A percentile compares a stretch with the other conserved stretches of the same genome.
These are phyloP conservation scores for Caenorhabditis brenneri DNA, from an alignment of 1,140 invertebrate genomes.

Conservation along the genomic window DNA sequence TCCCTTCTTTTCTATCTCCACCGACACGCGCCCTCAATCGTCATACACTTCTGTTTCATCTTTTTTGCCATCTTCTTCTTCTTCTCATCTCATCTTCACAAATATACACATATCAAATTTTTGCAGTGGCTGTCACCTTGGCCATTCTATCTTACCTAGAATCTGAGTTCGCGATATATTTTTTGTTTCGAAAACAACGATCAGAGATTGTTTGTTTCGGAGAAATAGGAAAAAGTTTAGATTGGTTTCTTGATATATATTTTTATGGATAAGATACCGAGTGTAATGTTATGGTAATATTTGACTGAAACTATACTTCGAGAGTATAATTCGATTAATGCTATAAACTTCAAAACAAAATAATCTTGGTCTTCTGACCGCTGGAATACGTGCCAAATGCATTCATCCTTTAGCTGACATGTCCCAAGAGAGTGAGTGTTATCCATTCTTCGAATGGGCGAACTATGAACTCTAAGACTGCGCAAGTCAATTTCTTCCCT, in stretches of 20 bases:
- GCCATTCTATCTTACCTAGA: conserved; percentile 25
- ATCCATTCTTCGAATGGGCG: neutral
- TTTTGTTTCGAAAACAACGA: neutral
- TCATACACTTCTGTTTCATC: conserved; percentile 39
- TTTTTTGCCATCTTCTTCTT: neutral
- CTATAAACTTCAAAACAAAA: neutral
- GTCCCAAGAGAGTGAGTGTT: neutral
- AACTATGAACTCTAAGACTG: conserved; percentile 14
- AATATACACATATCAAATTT: conserved; percentile 23
- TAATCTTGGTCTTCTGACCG: neutral
- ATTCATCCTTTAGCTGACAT: neutral
- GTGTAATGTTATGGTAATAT: too few relatives aligned
- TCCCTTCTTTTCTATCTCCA: neutral
- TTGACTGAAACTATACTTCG: too few relatives aligned
- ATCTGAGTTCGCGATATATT: neutral
- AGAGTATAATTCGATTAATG: too few relatives aligned
- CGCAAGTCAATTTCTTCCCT: neutral
- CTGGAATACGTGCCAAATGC: conserved; percentile 15
- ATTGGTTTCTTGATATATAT: too few relatives aligned
- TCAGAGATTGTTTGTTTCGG: neutral
- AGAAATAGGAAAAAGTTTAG: neutral
- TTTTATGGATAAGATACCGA: too few relatives aligned
- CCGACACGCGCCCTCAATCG: neutral
- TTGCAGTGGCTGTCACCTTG: neutral
- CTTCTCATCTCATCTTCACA: neutral